Evolutionary conservation across 2,113 vertebrate genomes (phyloP).

Genomic region (Felis chaus): DNA sequence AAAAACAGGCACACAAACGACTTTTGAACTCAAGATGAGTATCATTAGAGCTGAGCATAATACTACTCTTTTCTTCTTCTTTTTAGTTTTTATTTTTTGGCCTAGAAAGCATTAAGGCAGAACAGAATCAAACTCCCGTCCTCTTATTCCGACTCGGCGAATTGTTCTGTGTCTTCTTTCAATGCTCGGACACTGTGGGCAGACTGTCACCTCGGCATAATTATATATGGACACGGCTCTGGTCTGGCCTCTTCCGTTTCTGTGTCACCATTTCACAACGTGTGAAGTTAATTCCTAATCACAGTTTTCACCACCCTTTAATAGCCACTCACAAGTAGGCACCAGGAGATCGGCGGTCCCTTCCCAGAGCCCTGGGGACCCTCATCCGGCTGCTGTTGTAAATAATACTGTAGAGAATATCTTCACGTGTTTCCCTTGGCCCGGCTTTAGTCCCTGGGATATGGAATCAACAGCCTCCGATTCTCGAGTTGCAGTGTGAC

Average conservation of each 20-base stretch:
- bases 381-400: not conserved
- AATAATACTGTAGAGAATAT: fast-evolving
- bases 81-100: not conserved
- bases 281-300: not conserved
- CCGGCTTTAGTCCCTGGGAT: no score
- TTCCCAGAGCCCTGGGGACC: not conserved
- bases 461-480: not conserved
- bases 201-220: fast-evolving
- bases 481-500: not conserved
- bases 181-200: fast-evolving
- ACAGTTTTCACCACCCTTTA: no score
- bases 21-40: not conserved
- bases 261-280: fast-evolving
- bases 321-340: not conserved
- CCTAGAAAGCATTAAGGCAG: not conserved
- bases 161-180: no score
- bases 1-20: not conserved
- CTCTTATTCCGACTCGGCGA: fast-evolving
- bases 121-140: fast-evolving
- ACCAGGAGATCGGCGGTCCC: fast-evolving
- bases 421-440: not conserved
- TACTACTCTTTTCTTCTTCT: not conserved
- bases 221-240: no score
- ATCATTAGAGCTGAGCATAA: not conserved
- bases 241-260: not conserved